A percentile compares a stretch with the other conserved stretches of the same genome.
Evolutionary conservation across 1,140 invertebrate genomes (phyloP).

Genomic region (Bicyclus anynana): DNA sequence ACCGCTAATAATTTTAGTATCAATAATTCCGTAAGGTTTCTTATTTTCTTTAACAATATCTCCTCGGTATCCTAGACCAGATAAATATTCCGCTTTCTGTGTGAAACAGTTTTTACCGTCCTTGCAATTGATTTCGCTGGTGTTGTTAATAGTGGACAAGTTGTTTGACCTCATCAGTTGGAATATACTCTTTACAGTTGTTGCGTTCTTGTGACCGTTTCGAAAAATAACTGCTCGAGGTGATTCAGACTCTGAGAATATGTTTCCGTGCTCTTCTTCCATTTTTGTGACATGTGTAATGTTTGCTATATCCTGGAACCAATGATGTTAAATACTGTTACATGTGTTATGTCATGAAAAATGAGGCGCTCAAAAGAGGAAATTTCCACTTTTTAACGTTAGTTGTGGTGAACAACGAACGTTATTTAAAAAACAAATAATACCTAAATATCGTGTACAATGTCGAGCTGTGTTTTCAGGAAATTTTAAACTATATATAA

Average conservation of each 20-base stretch:
- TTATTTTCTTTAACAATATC: slow-evolving; percentile 51
- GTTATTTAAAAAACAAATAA: too few species aligned
- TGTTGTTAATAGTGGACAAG: slow-evolving; percentile 41
- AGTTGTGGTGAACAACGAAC: too few species aligned
- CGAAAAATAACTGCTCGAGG: slow-evolving; percentile 63
- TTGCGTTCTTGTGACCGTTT: slow-evolving; percentile 61
- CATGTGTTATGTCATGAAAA: too few species aligned
- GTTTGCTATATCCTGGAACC: slow-evolving; percentile 65
- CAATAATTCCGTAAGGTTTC: slow-evolving; percentile 62
- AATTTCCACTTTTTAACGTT: too few species aligned
- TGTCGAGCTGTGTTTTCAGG: too few species aligned
- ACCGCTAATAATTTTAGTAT: slow-evolving; percentile 69
- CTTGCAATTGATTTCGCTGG: slow-evolving; percentile 39
- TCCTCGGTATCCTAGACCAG: slow-evolving; percentile 59
- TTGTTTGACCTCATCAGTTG: slow-evolving; percentile 67
- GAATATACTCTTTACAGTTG: slow-evolving; percentile 55
- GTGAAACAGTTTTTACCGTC: slow-evolving; percentile 45
- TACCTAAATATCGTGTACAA: too few species aligned
- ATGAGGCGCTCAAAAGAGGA: too few species aligned
- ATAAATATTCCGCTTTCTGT: slow-evolving; percentile 45
- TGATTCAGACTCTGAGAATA: slow-evolving; percentile 63
- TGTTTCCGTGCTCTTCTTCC: slow-evolving; percentile 56
- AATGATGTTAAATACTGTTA: too few species aligned
- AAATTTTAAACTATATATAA: too few species aligned
- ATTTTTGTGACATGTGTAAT: slow-evolving; percentile 59